Base-by-base conservation (phyloP, 2,888 invertebrate species). In the Drosophila limbata region DNA sequence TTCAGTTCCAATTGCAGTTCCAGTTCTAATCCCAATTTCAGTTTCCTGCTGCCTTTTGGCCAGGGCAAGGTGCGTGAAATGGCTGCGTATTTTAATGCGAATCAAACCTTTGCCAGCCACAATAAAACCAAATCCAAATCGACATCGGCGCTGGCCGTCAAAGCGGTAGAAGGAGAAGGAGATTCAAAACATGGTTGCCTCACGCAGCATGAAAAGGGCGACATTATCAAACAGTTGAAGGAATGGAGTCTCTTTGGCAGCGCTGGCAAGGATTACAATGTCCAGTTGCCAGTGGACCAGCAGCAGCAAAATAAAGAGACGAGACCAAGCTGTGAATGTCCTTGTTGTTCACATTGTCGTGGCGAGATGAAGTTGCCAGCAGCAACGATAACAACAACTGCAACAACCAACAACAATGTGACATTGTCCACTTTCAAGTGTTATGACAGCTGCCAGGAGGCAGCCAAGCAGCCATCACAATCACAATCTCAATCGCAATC, bases 61-160 rank as follows among this genome's bases (percentile, higher is more conserved):
- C 94, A 94, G 65, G 96, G 96, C 1, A 94, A 95, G 90, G 96
- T 96, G 0, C 95, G 95, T 65, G 95, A 95, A 42, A 92, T 96
- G 66, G 94, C 96, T 0, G 95, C 95, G 88, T 95, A 95, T 90
- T 96, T 96, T 77, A 94, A 95, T 63, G 72, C 74, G 5, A 75
- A 90, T 40, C 73, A 81, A 25, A 65, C 55, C 19, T 82, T 90
- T 57, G 76, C 68, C 5, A n/a, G 56, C 15, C 55, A 35, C 21
- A 61, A 21, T 37, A 71, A 56, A 52, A 40, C 55, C 19, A 83
- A 72, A 40, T 90, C 88, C 9, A 85, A 89, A 57, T 91, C 91
- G 13, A 91, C 90, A 0, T 89, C 91, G 10, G 70, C 89, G 11
- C 57, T 90, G 64, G 60, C 65, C 39, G 55, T 56, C 13, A 13